Conservation (phyloP, 2,888 invertebrate species). For the Hermodice carunculata region DNA sequence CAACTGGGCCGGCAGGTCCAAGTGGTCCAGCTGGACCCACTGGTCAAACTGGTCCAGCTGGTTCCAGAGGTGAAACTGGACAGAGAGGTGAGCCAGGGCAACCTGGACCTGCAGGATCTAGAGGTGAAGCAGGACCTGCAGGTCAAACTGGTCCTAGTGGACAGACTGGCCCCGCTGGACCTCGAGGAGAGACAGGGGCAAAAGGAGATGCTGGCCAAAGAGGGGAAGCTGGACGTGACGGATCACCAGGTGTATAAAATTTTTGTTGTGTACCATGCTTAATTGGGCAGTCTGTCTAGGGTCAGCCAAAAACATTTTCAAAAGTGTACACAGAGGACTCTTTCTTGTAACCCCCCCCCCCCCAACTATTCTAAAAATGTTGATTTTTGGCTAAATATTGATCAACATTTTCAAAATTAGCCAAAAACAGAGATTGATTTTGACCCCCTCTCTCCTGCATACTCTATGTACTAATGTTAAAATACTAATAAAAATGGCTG, state of each 20-base stretch:
- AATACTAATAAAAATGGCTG: too few species aligned
- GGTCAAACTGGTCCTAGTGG: conserved; percentile 22
- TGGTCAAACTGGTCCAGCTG: background rate
- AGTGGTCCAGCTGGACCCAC: conserved; percentile 19
- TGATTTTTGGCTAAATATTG: too few species aligned
- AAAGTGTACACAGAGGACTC: background rate
- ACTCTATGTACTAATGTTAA: too few species aligned
- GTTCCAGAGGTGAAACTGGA: background rate
- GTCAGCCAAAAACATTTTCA: background rate
- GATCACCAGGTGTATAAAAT: background rate
- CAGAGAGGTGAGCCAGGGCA: background rate
- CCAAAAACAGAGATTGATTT: conserved; percentile 8
- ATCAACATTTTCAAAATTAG: conserved; percentile 19
- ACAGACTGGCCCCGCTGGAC: conserved; percentile 16
- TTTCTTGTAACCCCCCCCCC: background rate
- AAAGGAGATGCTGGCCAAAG: background rate
- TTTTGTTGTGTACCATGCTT: conserved; percentile 10
- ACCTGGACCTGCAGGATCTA: background rate
- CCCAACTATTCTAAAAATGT: too few species aligned
- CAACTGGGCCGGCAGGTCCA: conserved; percentile 17
- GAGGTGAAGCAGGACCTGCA: conserved; percentile 5
- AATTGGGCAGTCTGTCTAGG: conserved; percentile 19
- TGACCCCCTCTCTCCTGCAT: too few species aligned
- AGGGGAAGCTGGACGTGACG: conserved; percentile 1
- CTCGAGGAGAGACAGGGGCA: conserved; percentile 21